Evolutionary conservation across 1,140 invertebrate genomes (phyloP).

Genomic region (Scaptomyza hsui): DNA sequence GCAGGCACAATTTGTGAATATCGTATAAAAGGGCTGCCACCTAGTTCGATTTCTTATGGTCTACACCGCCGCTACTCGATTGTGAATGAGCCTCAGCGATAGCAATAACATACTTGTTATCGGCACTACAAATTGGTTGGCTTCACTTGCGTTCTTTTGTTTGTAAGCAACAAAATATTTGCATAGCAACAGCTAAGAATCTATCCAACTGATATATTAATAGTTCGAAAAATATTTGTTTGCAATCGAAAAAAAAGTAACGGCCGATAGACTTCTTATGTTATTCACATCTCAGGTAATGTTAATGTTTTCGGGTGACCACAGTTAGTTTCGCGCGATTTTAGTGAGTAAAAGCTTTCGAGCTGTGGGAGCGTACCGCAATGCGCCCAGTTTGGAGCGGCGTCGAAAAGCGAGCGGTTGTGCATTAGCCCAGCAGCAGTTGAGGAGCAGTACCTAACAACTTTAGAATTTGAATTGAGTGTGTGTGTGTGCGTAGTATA

Average conservation of each 20-base stretch:
- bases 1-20: slow-evolving; percentile 30
- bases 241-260: not conserved
- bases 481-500: slow-evolving; percentile 43
- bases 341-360: slow-evolving; percentile 31
- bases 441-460: slow-evolving; percentile 42
- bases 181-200: no score
- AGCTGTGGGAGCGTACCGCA: slow-evolving; percentile 12
- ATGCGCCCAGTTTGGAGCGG: slow-evolving; percentile 61
- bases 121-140: not conserved
- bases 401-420: slow-evolving; percentile 66
- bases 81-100: not conserved
- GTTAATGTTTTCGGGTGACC: not conserved
- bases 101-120: not conserved
- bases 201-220: no score
- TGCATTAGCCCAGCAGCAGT: slow-evolving; percentile 44
- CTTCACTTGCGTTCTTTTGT: no score
- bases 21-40: slow-evolving; percentile 22
- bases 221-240: not conserved
- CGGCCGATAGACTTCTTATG: not conserved
- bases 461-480: slow-evolving; percentile 31
- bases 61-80: not conserved
- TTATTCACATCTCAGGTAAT: not conserved
- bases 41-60: not conserved
- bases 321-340: slow-evolving; percentile 2
- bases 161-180: no score